Percentiles rank a stretch among this genome's conserved stretches.
These are phyloP conservation scores for Pachymerium ferrugineum DNA, from an alignment of 2,888 invertebrate genomes.

Conservation along the genomic window DNA sequence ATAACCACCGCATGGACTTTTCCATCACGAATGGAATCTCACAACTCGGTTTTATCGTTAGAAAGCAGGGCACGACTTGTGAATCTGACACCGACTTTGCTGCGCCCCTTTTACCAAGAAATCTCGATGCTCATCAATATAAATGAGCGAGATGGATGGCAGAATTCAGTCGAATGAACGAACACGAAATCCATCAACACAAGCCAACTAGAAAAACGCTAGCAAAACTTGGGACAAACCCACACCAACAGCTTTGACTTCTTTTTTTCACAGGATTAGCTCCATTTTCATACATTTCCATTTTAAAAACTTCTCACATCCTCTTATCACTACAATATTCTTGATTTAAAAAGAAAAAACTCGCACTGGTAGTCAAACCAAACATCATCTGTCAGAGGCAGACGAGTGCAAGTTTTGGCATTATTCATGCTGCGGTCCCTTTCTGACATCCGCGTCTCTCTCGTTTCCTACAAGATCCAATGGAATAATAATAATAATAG, in stretches of 20 bases:
- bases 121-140: constrained; percentile 22
- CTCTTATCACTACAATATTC: neutral
- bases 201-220: neutral
- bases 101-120: constrained; percentile 22
- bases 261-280: too few species aligned
- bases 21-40: constrained; percentile 16
- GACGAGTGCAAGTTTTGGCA: neutral
- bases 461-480: neutral
- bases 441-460: too few species aligned
- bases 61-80: constrained; percentile 25
- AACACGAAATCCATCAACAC: neutral
- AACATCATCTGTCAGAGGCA: constrained; percentile 2
- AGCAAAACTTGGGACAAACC: neutral
- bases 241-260: too few species aligned
- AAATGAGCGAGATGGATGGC: constrained; percentile 5
- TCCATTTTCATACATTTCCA: neutral
- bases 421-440: constrained; percentile 2
- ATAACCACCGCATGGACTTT: constrained; percentile 10
- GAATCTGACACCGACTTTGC: constrained; percentile 22
- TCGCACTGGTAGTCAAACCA: neutral
- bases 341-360: neutral
- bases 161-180: neutral
- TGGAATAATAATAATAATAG: neutral
- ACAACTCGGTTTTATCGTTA: neutral
- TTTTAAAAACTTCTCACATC: neutral